These are phyloP conservation scores for Arnoldichthys spilopterus DNA, from an alignment of 2,797 vertebrate genomes.

Conservation along the genomic window DNA sequence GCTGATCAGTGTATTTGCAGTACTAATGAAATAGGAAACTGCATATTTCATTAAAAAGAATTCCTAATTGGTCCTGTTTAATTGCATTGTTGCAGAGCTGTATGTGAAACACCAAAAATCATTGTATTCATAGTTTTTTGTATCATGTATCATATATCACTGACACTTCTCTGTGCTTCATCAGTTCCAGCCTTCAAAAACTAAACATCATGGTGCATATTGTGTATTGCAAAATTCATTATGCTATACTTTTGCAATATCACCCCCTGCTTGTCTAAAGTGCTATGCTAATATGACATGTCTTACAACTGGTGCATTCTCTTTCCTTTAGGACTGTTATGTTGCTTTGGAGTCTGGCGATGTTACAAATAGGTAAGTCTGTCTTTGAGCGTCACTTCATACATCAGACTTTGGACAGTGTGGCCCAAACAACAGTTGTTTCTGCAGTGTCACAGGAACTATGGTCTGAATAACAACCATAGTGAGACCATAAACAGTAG, in stretches of 20 bases:
- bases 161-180: no score
- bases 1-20: no score
- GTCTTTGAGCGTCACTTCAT: background rate
- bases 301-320: background rate
- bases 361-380: conserved; percentile 23
- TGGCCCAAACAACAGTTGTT: background rate
- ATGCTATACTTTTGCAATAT: background rate
- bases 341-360: background rate
- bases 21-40: background rate
- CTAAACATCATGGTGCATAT: no score
- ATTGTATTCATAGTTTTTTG: no score
- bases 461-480: background rate
- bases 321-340: conserved; percentile 15
- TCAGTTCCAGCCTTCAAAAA: no score
- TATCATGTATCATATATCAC: no score
- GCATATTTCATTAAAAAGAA: background rate
- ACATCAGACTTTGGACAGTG: background rate
- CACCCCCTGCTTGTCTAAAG: background rate
- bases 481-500: background rate
- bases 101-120: background rate
- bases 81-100: background rate
- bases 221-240: background rate
- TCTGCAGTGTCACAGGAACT: background rate
- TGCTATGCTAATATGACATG: background rate
- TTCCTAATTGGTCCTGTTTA: background rate